phyloP scores from a whole-genome alignment of 2,888 invertebrate species.

The Noctuana brunneofusca region DNA sequence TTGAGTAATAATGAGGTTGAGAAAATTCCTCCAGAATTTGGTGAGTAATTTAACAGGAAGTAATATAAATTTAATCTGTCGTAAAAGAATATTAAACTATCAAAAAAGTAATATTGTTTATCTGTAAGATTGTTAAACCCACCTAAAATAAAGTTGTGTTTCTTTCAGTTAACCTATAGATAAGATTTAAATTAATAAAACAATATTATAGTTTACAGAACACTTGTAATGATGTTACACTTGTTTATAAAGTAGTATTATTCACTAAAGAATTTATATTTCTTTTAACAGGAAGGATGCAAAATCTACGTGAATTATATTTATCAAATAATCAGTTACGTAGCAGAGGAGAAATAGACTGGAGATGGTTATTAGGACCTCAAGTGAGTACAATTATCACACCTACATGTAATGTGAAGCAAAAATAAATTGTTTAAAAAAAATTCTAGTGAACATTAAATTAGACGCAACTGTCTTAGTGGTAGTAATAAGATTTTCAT shows the following conservation, averaged over 20 bases:
- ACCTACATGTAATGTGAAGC: neutral
- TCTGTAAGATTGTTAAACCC: neutral
- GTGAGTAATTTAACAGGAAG: slow-evolving; percentile 46
- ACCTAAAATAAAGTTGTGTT: no score
- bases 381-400: slow-evolving; percentile 49
- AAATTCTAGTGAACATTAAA: no score
- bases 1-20: slow-evolving; percentile 88
- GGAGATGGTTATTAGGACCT: slow-evolving; percentile 85
- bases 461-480: no score
- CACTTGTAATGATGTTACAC: no score
- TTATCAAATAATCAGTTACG: slow-evolving; percentile 86
- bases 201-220: no score
- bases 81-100: neutral
- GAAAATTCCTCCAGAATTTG: slow-evolving; percentile 87
- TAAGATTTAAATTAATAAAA: no score
- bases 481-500: no score
- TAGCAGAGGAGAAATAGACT: slow-evolving; percentile 74
- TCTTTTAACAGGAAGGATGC: slow-evolving; percentile 67
- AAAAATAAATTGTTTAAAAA: no score
- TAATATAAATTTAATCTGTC: neutral
- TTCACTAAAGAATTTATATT: neutral
- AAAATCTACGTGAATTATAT: slow-evolving; percentile 84
- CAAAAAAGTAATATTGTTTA: no score
- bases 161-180: no score
- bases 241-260: no score